Percentiles rank a stretch among this genome's conserved stretches.
Evolutionary conservation across 2,797 vertebrate species (phyloP).

Genomic region (Malurus leucopterus): DNA sequence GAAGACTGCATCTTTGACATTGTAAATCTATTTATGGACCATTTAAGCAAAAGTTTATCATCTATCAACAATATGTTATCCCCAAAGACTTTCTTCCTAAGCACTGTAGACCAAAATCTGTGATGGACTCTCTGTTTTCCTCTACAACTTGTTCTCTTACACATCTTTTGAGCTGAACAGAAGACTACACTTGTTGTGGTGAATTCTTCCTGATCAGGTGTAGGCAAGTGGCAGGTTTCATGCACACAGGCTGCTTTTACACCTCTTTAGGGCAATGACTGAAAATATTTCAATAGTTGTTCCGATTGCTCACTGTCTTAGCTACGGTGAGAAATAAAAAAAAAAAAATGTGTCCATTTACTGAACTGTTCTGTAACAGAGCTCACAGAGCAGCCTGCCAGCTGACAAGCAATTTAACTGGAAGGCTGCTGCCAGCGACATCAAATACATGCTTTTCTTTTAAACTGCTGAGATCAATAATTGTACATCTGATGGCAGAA

Average conservation of each 20-base stretch:
- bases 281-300: conserved; percentile 5
- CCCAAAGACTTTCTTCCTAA: background rate
- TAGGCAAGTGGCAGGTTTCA: background rate
- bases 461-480: conserved; percentile 33
- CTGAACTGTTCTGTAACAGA: background rate
- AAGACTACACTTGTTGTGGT: background rate
- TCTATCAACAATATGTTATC: background rate
- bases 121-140: background rate
- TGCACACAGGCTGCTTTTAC: background rate
- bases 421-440: conserved; percentile 23
- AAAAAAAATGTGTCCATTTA: background rate
- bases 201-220: background rate
- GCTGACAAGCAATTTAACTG: conserved; percentile 24
- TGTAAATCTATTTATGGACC: background rate
- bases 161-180: background rate
- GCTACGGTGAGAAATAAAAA: background rate
- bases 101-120: background rate
- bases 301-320: background rate
- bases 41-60: background rate
- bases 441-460: conserved; percentile 15
- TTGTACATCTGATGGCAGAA: conserved; percentile 12
- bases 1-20: background rate
- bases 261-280: background rate
- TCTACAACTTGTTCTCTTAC: background rate
- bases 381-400: background rate